phyloP scores from a whole-genome alignment of 92 coral and sea anemone species.

The Scolanthus callimorphus region DNA sequence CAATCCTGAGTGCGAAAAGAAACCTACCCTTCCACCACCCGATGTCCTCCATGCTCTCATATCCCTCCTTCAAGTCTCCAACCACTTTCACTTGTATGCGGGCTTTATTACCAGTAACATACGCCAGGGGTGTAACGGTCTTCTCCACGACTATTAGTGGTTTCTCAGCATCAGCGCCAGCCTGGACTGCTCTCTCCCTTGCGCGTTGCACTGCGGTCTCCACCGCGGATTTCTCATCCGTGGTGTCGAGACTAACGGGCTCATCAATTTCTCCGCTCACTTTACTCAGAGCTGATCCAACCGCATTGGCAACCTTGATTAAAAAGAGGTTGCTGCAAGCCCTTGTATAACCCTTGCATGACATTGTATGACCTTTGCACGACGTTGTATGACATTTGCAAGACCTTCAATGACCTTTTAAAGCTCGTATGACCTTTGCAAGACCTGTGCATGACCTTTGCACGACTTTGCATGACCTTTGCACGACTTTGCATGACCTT shows the following conservation, averaged over 20 bases:
- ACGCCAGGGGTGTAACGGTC: conserved; percentile 54
- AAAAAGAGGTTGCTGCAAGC: too few species aligned
- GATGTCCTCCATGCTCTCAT: too few species aligned
- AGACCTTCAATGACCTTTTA: too few species aligned
- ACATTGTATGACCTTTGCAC: too few species aligned
- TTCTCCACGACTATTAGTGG: conserved; percentile 63
- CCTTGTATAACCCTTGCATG: too few species aligned
- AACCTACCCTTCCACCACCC: too few species aligned
- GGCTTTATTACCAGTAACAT: conserved; percentile 72
- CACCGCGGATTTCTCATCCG: conserved; percentile 26
- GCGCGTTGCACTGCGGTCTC: conserved; percentile 27
- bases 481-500: too few species aligned
- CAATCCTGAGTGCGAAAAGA: too few species aligned
- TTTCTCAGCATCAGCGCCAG: conserved; percentile 63
- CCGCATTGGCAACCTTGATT: conserved; percentile 93
- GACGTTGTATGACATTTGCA: too few species aligned
- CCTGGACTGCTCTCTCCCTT: conserved; percentile 53
- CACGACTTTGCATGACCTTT: too few species aligned
- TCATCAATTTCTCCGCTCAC: conserved; percentile 82
- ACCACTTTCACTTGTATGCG: conserved; percentile 76
- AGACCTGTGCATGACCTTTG: too few species aligned
- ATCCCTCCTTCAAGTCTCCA: conserved; percentile 63
- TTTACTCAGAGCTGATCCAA: conserved; percentile 92
- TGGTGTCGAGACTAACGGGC: conserved; percentile 59
- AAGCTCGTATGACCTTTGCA: too few species aligned